phyloP scores from a whole-genome alignment of 23 tunicate species.

The Ascidia mentula region DNA sequence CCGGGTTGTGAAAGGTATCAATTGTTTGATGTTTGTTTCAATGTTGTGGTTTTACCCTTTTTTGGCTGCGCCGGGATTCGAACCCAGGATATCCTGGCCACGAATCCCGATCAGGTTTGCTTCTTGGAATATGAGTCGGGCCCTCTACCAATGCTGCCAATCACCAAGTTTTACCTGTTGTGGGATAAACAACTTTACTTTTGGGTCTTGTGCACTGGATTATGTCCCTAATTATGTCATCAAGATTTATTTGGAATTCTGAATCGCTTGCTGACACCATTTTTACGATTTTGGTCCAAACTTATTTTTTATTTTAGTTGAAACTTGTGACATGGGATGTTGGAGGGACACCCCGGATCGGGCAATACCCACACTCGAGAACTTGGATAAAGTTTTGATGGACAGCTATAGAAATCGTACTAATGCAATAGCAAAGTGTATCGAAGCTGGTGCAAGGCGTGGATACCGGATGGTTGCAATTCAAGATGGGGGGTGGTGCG shows the following conservation, averaged over 20 bases:
- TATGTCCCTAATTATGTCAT: not conserved
- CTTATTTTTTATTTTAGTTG: not conserved
- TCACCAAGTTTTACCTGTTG: not conserved
- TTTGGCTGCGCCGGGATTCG: too few relatives aligned
- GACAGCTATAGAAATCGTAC: not conserved
- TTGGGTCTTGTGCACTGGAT: not conserved
- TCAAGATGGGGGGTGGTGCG: not conserved
- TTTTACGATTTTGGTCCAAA: not conserved
- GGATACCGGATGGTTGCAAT: not conserved
- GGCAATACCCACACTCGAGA: constrained; percentile 6
- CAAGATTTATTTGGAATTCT: not conserved
- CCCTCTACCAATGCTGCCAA: not conserved
- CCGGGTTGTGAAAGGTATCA: not conserved
- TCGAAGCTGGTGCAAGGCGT: not conserved
- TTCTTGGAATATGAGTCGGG: too few relatives aligned
- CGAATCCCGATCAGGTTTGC: too few relatives aligned
- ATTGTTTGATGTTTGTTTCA: not conserved
- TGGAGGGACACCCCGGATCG: constrained; percentile 2
- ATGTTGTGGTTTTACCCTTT: not conserved
- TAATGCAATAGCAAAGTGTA: not conserved
- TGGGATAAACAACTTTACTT: not conserved
- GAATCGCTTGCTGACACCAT: not conserved
- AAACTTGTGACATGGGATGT: constrained; percentile 7
- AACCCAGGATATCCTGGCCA: too few relatives aligned
- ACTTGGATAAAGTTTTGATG: not conserved